Base-by-base conservation (phyloP, 2,888 invertebrate species). In the Mellilla xanthometata region DNA sequence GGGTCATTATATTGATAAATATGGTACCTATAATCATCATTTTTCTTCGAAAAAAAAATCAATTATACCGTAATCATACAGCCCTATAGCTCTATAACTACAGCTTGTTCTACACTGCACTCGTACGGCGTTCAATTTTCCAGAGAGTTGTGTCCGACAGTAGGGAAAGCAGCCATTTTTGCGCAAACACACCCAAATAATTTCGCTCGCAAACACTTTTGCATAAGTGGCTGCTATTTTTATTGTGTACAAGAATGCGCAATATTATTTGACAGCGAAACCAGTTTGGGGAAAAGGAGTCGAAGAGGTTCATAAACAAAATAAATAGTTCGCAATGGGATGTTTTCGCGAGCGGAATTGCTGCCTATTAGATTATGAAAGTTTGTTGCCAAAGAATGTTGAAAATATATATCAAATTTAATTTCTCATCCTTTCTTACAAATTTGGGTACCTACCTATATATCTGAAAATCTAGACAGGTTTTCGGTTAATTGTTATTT, bases 91-190 rank as follows among this genome's bases (percentile, higher is more conserved):
- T 5, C 32, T 12, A 13, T 2, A 13, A 3, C 40, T 34, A 35
- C 1, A 26, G 35, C 13, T 49, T 43, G 39, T 40, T 40, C 39
- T 15, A 38, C 40, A 33, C 52, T 50, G 49, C 54, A 52, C 55
- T 54, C 53, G 48, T 49, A 44, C 41, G 47, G 49, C 33, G 41
- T 65, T 56, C 62, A 65, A 62, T 62, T 61, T 56, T 51, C 53
- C 52, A 54, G 35, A 46, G 52, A 58, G 58, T 53, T 35, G 44
- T 58, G 56, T 52, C 30, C 44, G 42, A 52, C 56, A 57, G 49
- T 49, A 52, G 53, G 53, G 54, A 59, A 49, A 32, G 36, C 51
- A 50, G 46, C 54, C 13, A 62, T 56, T 57, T 65, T 60, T 58
- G 56, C 39, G 47, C 39, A 51, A 50, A 52, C 57, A 52, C 54